phyloP scores from a whole-genome alignment of 2,797 vertebrate genomes.

The Sebastiscus tertius region DNA sequence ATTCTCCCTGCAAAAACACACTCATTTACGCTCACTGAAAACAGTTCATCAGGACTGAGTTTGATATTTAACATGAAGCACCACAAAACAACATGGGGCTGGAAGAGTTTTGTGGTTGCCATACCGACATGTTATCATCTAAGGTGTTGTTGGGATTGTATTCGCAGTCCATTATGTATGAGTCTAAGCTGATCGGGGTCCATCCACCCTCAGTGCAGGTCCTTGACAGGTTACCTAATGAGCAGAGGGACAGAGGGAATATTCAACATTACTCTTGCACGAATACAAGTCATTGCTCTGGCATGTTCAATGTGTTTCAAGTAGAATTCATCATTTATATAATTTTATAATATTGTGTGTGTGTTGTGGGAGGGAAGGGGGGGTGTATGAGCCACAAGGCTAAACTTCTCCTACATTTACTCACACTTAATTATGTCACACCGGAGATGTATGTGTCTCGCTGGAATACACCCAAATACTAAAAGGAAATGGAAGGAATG shows the following conservation, averaged over 20 bases:
- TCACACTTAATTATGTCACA: constrained; percentile 42
- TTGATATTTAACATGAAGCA: not conserved
- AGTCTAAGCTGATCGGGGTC: constrained; percentile 79
- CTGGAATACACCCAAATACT: constrained; percentile 50
- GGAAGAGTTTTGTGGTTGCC: not conserved
- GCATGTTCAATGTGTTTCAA: not conserved
- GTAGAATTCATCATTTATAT: not conserved
- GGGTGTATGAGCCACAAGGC: constrained; percentile 5
- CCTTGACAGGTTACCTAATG: constrained; percentile 90
- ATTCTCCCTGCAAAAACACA: constrained; percentile 74
- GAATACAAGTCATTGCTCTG: not conserved
- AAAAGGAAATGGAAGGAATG: constrained; percentile 54
- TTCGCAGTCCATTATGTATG: constrained; percentile 85
- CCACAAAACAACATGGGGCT: not conserved
- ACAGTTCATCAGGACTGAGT: not conserved
- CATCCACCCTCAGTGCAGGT: constrained; percentile 89
- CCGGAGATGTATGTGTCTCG: constrained; percentile 38
- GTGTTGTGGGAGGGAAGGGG: not conserved
- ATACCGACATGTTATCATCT: constrained; percentile 64
- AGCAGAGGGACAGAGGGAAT: constrained; percentile 21
- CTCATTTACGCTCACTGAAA: not conserved
- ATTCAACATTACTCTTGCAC: not conserved
- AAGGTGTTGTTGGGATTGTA: constrained; percentile 81
- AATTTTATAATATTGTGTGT: not conserved
- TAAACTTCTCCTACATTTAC: constrained; percentile 24